phyloP scores from a whole-genome alignment of 2,113 vertebrate species.

The Muntiacus reevesi region DNA sequence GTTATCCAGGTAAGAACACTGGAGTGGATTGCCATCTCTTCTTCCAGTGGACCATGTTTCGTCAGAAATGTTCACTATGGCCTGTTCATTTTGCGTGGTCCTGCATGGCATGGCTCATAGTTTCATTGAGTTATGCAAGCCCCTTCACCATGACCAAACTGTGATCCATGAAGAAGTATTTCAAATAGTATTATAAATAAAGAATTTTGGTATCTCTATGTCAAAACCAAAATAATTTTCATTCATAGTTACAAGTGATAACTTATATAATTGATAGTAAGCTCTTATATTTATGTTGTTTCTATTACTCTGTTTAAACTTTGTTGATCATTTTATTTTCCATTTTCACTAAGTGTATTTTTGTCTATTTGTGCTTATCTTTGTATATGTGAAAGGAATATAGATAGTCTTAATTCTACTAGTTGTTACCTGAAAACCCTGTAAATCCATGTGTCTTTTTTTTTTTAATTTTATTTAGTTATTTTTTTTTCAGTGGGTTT shows the following conservation, averaged over 20 bases:
- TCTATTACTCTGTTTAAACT: background rate
- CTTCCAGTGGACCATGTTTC: background rate
- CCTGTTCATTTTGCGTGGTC: background rate
- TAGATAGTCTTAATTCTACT: background rate
- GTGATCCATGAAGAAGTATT: background rate
- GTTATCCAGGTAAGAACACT: background rate
- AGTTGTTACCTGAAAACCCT: background rate
- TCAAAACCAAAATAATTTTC: background rate
- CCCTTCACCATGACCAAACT: background rate
- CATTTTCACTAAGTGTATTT: background rate
- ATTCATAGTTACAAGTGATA: background rate
- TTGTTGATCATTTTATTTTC: background rate
- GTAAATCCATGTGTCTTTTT: background rate
- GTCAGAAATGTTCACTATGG: background rate
- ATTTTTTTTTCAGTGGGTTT: too few species aligned
- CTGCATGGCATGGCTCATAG: background rate
- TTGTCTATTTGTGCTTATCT: background rate
- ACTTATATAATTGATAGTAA: background rate
- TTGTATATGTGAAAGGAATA: background rate
- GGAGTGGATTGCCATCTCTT: background rate
- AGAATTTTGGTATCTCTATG: background rate
- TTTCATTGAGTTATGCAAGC: background rate
- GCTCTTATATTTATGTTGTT: background rate
- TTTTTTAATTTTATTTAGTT: too few species aligned
- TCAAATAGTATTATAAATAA: background rate